Conservation (phyloP, 1,140 invertebrate species). For the Episyrphus balteatus region DNA sequence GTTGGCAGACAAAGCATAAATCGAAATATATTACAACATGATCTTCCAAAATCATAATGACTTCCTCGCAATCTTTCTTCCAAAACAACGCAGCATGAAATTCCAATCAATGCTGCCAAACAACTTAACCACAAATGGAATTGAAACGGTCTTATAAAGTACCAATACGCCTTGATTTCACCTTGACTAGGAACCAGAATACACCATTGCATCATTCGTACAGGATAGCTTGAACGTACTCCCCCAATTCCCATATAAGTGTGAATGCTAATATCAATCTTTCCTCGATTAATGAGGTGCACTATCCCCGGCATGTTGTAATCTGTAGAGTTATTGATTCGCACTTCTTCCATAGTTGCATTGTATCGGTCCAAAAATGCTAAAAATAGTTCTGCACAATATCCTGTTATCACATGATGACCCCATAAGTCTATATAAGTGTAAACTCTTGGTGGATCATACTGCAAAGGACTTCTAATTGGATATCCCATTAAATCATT, state of each 20-base stretch:
- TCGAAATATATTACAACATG: constrained; percentile 1
- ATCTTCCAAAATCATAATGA: neutral
- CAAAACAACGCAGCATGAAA: no score
- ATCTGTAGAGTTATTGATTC: neutral
- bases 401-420: neutral
- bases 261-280: constrained; percentile 5
- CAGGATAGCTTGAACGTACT: constrained; percentile 4
- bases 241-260: constrained; percentile 1
- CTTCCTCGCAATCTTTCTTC: no score
- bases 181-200: constrained; percentile 3
- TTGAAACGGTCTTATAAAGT: constrained; percentile 7
- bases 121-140: constrained; percentile 2
- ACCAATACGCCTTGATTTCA: constrained; percentile 3
- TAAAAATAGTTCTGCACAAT: constrained; percentile 1
- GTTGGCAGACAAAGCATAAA: constrained; percentile 4
- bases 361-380: constrained; percentile 5
- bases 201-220: constrained; percentile 5
- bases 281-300: constrained; percentile 1
- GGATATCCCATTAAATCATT: constrained; percentile 2
- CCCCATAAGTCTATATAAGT: no score
- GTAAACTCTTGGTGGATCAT: constrained; percentile 7
- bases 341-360: neutral
- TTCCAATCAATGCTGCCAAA: neutral
- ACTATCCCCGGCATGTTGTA: constrained; percentile 3
- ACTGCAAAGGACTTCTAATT: constrained; percentile 1